A percentile compares a stretch with the other conserved stretches of the same genome.
Conservation (phyloP, 1,140 invertebrate species). For the Zaprionus inermis region DNA sequence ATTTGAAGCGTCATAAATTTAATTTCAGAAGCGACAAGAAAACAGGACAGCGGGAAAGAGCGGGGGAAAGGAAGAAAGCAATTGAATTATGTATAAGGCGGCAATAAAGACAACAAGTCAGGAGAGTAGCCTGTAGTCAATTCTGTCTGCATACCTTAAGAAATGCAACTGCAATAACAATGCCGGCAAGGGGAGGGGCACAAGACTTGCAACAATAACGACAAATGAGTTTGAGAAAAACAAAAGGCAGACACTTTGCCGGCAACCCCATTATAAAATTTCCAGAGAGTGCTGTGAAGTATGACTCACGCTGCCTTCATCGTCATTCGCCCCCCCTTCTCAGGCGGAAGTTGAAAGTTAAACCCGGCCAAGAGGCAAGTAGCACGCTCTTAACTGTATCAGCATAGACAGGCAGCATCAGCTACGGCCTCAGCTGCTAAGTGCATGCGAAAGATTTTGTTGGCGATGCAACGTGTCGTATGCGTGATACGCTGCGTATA, state of each 20-base stretch:
- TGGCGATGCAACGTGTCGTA: slow-evolving; percentile 46
- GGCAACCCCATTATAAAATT: slow-evolving; percentile 23
- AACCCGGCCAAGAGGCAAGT: slow-evolving; percentile 19
- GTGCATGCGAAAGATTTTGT: slow-evolving; percentile 46
- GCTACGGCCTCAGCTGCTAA: slow-evolving; percentile 24
- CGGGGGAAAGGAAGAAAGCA: neutral
- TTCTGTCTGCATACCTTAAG: slow-evolving; percentile 4
- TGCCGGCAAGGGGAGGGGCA: neutral
- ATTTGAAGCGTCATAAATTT: slow-evolving; percentile 46
- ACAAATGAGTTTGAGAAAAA: slow-evolving; percentile 31
- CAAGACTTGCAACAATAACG: slow-evolving; percentile 34
- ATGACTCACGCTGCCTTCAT: neutral
- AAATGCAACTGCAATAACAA: slow-evolving; percentile 12
- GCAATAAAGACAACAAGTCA: slow-evolving; percentile 1
- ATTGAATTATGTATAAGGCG: slow-evolving; percentile 47
- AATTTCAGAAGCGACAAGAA: slow-evolving; percentile 9
- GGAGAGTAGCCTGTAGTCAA: slow-evolving; percentile 14
- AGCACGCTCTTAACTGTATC: slow-evolving; percentile 43
- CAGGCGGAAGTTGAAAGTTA: slow-evolving; percentile 43
- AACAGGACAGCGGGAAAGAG: slow-evolving; percentile 16
- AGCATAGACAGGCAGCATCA: slow-evolving; percentile 35
- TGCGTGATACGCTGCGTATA: slow-evolving; percentile 53
- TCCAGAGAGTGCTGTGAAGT: neutral
- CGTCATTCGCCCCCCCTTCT: neutral
- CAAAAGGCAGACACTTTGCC: slow-evolving; percentile 28